Base-by-base conservation (phyloP, 1,140 invertebrate species). In the Cryptotermes secundus region DNA sequence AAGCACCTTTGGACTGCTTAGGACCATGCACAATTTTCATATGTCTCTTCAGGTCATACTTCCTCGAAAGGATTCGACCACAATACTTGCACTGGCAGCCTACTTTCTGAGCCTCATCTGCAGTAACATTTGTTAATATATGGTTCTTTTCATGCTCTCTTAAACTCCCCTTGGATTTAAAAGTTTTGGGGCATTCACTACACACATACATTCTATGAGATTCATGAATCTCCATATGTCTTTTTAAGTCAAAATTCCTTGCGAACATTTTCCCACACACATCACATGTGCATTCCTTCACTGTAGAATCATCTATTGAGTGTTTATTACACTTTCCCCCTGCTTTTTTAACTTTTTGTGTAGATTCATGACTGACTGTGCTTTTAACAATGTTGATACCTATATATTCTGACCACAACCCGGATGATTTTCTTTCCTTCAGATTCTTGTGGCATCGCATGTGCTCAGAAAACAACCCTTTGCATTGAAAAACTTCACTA, bases 261-360 rank as follows among this genome's bases (percentile, higher is more conserved):
- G 81, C 65, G 49, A 85, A 85, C 31, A 59, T 79, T 34, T 59
- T 45, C 9, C 84, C 85, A 83, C 85, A 86, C 19, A 85, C 10
- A 34, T 83, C 72, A 79, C 85, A 86, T 3, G 38, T 36, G 35
- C 26, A 53, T 59, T 53, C 10, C 36, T 84, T 85, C 38, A 87
- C 31, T n/a, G 59, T 1, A 0, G 59, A 7, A 72, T 7, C n/a
- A 72, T 12, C 4, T 72, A 4, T 7, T 10, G 10, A 31, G 7
- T 31, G n/a, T 14, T n/a, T 31, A n/a, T n/a, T n/a, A 12, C 26
- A 72, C 14, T 31, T 72, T n/a, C 14, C 31, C 0, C 0, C 14
- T n/a, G 4, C n/a, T 72, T 31, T n/a, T 31, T 9, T 72, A 72
- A 72, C n/a, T 31, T 1, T 31, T 31, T 22, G 0, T 49, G 45